Evolutionary conservation across 2,797 vertebrate species (phyloP).

Genomic region (Parotocinclus haroldoi): DNA sequence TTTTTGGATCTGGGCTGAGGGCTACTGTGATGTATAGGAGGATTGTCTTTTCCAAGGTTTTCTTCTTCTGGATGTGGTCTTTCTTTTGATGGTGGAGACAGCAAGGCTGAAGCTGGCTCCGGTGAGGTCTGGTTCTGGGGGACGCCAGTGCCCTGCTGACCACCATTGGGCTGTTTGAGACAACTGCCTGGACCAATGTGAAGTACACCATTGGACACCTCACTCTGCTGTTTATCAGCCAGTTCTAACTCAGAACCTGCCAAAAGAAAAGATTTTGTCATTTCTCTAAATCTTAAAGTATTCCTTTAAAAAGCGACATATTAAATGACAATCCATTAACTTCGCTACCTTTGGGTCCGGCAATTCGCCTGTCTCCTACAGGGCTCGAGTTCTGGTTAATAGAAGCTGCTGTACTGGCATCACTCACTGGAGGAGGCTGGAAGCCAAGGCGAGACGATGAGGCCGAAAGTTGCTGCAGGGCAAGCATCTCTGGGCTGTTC

Average conservation of each 20-base stretch:
- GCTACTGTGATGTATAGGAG: conserved; percentile 5
- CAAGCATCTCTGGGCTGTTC: conserved; percentile 98
- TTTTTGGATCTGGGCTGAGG: conserved; percentile 15
- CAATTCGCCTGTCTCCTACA: conserved; percentile 60
- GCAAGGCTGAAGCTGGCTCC: background rate
- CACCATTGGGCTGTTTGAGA: conserved; percentile 35
- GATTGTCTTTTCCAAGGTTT: conserved; percentile 12
- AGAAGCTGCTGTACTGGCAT: conserved; percentile 60
- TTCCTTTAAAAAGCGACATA: no score
- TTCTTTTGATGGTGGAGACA: conserved; percentile 31
- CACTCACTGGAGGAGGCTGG: conserved; percentile 61
- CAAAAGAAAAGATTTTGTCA: conserved; percentile 22
- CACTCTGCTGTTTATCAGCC: conserved; percentile 40
- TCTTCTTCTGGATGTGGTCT: conserved; percentile 43
- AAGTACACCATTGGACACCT: conserved; percentile 50
- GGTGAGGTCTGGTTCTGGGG: conserved; percentile 11
- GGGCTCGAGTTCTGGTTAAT: conserved; percentile 68
- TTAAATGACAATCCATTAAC: no score
- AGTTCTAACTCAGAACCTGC: conserved; percentile 57
- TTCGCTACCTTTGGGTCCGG: conserved; percentile 66
- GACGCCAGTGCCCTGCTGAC: conserved; percentile 48
- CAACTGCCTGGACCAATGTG: conserved; percentile 39
- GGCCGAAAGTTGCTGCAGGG: conserved; percentile 95
- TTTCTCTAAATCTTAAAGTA: no score
- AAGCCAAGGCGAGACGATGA: conserved; percentile 72